A percentile compares a stretch with the other conserved stretches of the same genome.
These are phyloP conservation scores for Pyrgilauda ruficollis DNA, from an alignment of 2,113 vertebrate species.

Conservation along the genomic window DNA sequence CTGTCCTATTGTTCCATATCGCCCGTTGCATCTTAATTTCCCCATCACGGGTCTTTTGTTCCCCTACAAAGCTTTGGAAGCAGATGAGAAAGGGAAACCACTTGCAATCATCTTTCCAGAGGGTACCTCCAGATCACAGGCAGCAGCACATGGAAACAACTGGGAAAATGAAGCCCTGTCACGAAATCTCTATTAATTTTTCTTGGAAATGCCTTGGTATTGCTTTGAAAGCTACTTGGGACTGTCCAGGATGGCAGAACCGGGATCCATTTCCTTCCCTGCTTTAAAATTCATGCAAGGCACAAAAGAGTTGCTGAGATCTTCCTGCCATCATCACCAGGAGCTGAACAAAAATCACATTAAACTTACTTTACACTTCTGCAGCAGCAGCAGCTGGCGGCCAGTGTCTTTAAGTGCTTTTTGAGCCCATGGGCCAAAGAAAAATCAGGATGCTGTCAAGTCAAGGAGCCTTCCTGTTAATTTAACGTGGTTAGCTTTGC, in stretches of 20 bases:
- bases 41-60: background rate
- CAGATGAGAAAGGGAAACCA: background rate
- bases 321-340: background rate
- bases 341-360: constrained; percentile 11
- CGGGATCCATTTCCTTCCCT: background rate
- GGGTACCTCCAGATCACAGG: background rate
- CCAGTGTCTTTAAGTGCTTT: background rate
- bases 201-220: background rate
- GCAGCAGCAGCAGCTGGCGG: background rate
- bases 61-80: constrained; percentile 22
- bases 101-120: constrained; percentile 13
- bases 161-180: background rate
- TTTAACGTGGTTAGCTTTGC: background rate
- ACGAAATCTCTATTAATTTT: background rate
- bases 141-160: background rate
- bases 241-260: background rate
- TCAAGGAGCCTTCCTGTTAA: background rate
- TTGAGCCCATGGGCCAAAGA: background rate
- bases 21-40: background rate
- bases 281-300: background rate
- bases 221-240: background rate
- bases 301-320: background rate
- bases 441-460: constrained; percentile 7
- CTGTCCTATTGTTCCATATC: background rate
- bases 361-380: background rate